A percentile compares a stretch with the other conserved stretches of the same genome.
Evolutionary conservation across 2,797 vertebrate genomes (phyloP).

Genomic region (Sebastes cheni): DNA sequence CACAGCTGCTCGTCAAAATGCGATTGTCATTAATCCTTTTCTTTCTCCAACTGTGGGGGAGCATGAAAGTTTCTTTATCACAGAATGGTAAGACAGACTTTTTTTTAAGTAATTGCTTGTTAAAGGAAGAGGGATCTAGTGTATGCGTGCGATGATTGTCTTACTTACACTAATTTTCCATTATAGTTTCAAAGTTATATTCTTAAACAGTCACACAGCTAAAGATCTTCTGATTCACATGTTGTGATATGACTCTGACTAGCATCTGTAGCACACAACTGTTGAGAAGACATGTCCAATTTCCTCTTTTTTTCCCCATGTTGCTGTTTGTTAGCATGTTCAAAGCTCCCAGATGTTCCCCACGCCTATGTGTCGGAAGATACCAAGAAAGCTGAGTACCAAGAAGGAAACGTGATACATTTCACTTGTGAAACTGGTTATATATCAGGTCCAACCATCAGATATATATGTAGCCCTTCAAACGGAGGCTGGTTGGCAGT

Average conservation of each 20-base stretch:
- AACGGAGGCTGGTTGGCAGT: not conserved
- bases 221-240: not conserved
- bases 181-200: not conserved
- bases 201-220: not conserved
- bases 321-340: constrained; percentile 47
- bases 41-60: constrained; percentile 35
- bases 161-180: not conserved
- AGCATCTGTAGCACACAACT: not conserved
- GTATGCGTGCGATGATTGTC: not conserved
- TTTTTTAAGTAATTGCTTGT: not conserved
- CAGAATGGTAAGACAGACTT: constrained; percentile 31
- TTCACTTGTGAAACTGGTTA: constrained; percentile 64
- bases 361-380: constrained; percentile 26
- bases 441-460: constrained; percentile 43
- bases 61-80: not conserved
- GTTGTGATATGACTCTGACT: not conserved
- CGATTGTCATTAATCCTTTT: constrained; percentile 14
- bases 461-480: constrained; percentile 28
- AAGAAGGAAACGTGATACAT: constrained; percentile 28
- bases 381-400: constrained; percentile 39
- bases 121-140: not conserved
- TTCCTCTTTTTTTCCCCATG: not conserved
- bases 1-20: constrained; percentile 18
- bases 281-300: not conserved
- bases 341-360: constrained; percentile 34